These are phyloP conservation scores for Stenchaetothrips biformis DNA, from an alignment of 2,888 invertebrate genomes.

Conservation along the genomic window DNA sequence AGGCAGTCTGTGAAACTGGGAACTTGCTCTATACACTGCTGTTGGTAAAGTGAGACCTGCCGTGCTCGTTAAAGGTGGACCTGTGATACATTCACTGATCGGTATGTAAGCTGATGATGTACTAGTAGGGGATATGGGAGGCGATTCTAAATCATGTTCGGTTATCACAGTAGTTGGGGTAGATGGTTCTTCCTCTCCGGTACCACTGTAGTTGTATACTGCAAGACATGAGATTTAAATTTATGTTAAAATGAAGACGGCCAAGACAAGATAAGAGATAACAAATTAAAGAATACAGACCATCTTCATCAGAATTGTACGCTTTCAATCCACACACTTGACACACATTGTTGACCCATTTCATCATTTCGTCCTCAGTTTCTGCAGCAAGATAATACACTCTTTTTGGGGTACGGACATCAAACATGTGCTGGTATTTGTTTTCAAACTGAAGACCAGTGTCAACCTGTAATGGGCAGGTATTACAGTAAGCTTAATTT, in stretches of 20 bases:
- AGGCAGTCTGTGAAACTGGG: background rate
- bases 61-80: conserved; percentile 47
- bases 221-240: background rate
- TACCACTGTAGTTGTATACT: conserved; percentile 24
- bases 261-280: background rate
- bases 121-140: conserved; percentile 59
- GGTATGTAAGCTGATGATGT: conserved; percentile 77
- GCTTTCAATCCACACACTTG: conserved; percentile 83
- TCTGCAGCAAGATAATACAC: conserved; percentile 91
- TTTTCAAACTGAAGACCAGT: conserved; percentile 79
- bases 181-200: conserved; percentile 35
- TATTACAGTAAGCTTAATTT: conserved; percentile 24
- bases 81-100: conserved; percentile 87
- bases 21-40: conserved; percentile 4
- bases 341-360: conserved; percentile 93
- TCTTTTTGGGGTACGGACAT: conserved; percentile 80
- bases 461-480: conserved; percentile 58
- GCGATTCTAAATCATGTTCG: conserved; percentile 50
- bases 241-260: background rate
- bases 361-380: conserved; percentile 85
- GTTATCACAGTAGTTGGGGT: conserved; percentile 46
- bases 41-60: conserved; percentile 34
- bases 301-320: conserved; percentile 55
- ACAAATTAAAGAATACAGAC: conserved; percentile 36
- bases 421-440: conserved; percentile 80